phyloP scores from a whole-genome alignment of 2,888 invertebrate species.

The Plagodis dolabraria region DNA sequence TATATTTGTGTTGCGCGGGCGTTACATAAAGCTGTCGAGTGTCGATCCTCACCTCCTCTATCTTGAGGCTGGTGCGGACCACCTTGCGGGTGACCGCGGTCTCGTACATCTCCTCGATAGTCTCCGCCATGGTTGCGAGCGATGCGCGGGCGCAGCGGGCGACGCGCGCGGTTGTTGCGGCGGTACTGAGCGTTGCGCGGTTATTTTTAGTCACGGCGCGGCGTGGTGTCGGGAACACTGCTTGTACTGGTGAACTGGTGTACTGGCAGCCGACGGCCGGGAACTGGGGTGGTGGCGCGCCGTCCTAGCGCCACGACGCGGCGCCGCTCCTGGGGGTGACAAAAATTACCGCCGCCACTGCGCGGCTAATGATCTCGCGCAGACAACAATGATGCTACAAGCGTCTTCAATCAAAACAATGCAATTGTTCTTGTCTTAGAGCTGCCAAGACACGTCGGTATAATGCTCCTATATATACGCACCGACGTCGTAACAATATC shows the following conservation, averaged over 20 bases:
- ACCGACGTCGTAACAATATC: no score
- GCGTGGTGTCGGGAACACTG: slow-evolving; percentile 57
- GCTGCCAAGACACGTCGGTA: no score
- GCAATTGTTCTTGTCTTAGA: no score
- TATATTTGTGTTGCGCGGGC: slow-evolving; percentile 74
- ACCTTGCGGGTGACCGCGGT: slow-evolving; percentile 89
- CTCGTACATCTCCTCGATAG: slow-evolving; percentile 89
- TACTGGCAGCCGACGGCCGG: slow-evolving; percentile 31
- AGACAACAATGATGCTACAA: not conserved
- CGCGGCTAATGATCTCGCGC: slow-evolving; percentile 12
- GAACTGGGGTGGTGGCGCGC: slow-evolving; percentile 29
- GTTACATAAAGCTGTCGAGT: slow-evolving; percentile 75
- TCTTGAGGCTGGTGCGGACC: slow-evolving; percentile 88
- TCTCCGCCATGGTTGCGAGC: slow-evolving; percentile 86
- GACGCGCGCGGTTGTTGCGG: slow-evolving; percentile 79
- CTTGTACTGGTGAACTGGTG: slow-evolving; percentile 19
- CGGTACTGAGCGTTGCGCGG: slow-evolving; percentile 76
- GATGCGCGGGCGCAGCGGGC: slow-evolving; percentile 75
- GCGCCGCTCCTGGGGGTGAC: slow-evolving; percentile 25
- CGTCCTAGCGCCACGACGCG: slow-evolving; percentile 3
- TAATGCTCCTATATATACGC: no score
- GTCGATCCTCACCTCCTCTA: slow-evolving; percentile 88
- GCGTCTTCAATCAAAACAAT: not conserved
- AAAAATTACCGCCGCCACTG: slow-evolving; percentile 7
- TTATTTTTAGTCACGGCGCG: slow-evolving; percentile 80